Conservation (phyloP, 1,140 invertebrate genomes). For the Diachasma alloeum region DNA sequence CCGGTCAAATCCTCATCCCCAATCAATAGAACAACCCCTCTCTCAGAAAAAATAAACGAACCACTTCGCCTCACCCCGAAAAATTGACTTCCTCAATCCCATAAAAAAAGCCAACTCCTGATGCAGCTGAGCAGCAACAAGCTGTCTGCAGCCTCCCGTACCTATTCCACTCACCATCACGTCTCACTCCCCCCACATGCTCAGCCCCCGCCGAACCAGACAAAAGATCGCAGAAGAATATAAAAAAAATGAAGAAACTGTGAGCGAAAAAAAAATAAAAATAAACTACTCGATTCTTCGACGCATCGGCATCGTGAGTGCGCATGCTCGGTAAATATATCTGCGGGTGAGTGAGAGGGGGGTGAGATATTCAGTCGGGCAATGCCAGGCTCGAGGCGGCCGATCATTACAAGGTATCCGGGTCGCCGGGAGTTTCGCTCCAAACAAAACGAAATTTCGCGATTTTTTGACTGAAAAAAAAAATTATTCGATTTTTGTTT, state of each 20-base stretch:
- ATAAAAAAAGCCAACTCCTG: background rate
- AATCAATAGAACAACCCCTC: background rate
- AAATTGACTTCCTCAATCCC: background rate
- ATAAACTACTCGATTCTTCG: background rate
- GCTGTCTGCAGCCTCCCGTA: background rate
- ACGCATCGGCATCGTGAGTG: constrained; percentile 13
- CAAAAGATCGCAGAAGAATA: background rate
- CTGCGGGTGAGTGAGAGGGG: constrained; percentile 28
- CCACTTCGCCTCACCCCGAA: background rate
- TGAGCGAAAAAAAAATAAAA: background rate
- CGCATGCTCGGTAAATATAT: constrained; percentile 38
- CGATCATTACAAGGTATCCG: constrained; percentile 53
- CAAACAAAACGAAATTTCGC: constrained; percentile 5
- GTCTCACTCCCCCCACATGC: background rate
- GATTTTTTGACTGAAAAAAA: background rate
- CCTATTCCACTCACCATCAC: background rate
- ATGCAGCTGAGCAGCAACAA: background rate
- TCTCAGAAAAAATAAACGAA: background rate
- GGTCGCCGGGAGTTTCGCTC: constrained; percentile 18
- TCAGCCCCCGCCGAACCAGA: background rate
- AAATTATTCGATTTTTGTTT: background rate
- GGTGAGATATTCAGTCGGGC: constrained; percentile 42
- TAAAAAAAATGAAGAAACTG: background rate
- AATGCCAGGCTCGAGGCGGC: constrained; percentile 40
- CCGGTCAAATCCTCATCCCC: background rate